Base-by-base conservation (phyloP, 2,888 invertebrate genomes). In the Octonoba sinensis region DNA sequence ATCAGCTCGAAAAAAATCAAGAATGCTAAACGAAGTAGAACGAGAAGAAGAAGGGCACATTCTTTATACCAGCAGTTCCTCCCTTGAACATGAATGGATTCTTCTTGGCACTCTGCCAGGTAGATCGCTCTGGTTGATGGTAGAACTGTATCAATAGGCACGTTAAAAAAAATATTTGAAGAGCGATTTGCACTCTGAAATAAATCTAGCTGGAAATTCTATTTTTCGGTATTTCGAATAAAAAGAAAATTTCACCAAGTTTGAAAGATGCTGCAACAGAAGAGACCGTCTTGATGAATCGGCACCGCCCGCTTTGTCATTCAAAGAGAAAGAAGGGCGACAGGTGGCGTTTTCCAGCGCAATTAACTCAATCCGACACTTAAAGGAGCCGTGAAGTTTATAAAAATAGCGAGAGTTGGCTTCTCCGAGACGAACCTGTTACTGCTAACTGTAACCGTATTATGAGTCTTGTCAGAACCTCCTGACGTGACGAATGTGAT, bases 241-340 rank as follows among this genome's bases (percentile, higher is more conserved):
- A 11, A 6, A 11, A 6, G 3, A 6, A 36, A 36, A 36, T 36
- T 11, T 36, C 36, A 11, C 11, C 0, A 11, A 8, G 8, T 36
- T 8, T 36, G 3, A 8, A 36, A 36, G 36, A 36, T 36, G 36
- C 36, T 36, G 36, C 36, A 36, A 6, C 36, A 36, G 36, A 36
- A 36, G 11, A 36, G 36, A 36, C 6, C 36, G 36, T 36, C 36
- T 36, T 36, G 36, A 36, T 36, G 36, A 36, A 36, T 36, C 36
- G 54, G 4, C n/a, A 57, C 62, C 44, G 59, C 51, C 24, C 69
- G 76, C 76, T 69, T 69, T 70, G 76, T 76, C 76, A 70, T 65
- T 71, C 77, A 77, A 64, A 54, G 18, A 20, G 51, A 27, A 64
- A 65, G 65, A 46, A 56, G 54, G 22, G 36, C 46, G 65, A 71